phyloP scores from a whole-genome alignment of 2,797 vertebrate species.

The Galagoides demidoff region DNA sequence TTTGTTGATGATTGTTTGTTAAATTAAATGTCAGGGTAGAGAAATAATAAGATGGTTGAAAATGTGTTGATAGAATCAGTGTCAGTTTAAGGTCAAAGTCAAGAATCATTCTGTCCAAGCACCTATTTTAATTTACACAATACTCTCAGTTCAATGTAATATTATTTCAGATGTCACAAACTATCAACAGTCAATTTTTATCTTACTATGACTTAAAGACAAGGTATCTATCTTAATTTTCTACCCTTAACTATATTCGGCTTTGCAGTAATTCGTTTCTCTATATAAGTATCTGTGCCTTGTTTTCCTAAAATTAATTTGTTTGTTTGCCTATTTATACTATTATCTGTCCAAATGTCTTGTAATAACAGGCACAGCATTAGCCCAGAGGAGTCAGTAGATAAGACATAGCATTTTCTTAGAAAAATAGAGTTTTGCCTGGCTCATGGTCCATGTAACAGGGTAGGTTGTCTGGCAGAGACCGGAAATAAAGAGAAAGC shows the following conservation, averaged over 20 bases:
- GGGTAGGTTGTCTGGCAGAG: neutral
- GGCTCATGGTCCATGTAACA: neutral
- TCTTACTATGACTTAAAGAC: neutral
- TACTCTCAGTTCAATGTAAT: neutral
- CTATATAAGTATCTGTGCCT: neutral
- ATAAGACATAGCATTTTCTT: neutral
- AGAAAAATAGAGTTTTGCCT: neutral
- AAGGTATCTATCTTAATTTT: neutral
- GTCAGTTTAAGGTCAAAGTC: neutral
- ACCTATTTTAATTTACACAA: conserved; percentile 38
- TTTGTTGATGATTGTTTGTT: neutral
- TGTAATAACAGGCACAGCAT: neutral
- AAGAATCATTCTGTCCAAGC: neutral
- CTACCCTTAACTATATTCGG: neutral
- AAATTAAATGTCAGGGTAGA: neutral
- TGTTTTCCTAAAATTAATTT: neutral
- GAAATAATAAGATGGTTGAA: conserved; percentile 4
- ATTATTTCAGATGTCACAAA: neutral
- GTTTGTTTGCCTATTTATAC: neutral
- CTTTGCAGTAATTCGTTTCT: neutral
- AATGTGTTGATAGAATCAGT: neutral
- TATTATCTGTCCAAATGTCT: neutral
- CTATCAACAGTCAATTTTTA: neutral
- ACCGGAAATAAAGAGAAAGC: neutral
- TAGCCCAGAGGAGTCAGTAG: neutral